Percentiles rank a stretch among this genome's conserved stretches.
phyloP scores from a whole-genome alignment of 2,113 vertebrate species.

The Gymnobelideus leadbeateri region DNA sequence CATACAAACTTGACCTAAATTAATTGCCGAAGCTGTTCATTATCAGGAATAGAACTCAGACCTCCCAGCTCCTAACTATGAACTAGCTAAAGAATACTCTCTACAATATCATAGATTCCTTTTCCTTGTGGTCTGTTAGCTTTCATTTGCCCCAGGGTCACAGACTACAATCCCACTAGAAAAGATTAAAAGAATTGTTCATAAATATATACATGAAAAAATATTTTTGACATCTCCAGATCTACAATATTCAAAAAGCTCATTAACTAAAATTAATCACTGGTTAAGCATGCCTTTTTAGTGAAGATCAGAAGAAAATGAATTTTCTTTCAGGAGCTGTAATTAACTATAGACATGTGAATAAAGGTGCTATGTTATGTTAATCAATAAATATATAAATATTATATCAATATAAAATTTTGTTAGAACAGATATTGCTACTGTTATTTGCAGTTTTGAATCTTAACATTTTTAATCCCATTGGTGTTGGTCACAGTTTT shows the following conservation, averaged over 20 bases:
- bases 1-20: background rate
- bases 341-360: background rate
- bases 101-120: background rate
- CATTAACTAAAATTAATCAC: constrained; percentile 37
- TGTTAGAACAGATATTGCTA: background rate
- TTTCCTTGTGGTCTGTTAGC: constrained; percentile 30
- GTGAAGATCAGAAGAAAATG: constrained; percentile 16
- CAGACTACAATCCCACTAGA: constrained; percentile 42
- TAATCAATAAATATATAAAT: constrained; percentile 27
- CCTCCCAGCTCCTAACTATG: background rate
- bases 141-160: constrained; percentile 26
- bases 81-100: background rate
- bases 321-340: constrained; percentile 18
- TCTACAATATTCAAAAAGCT: constrained; percentile 57
- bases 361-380: constrained; percentile 27
- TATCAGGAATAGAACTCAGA: constrained; percentile 23
- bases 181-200: background rate
- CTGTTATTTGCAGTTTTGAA: background rate
- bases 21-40: constrained; percentile 9
- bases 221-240: constrained; percentile 14
- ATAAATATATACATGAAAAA: background rate
- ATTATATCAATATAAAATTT: background rate
- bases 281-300: constrained; percentile 23
- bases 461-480: background rate
- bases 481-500: background rate